Conservation (phyloP, 2,888 invertebrate genomes). For the Drosophila borborema region DNA sequence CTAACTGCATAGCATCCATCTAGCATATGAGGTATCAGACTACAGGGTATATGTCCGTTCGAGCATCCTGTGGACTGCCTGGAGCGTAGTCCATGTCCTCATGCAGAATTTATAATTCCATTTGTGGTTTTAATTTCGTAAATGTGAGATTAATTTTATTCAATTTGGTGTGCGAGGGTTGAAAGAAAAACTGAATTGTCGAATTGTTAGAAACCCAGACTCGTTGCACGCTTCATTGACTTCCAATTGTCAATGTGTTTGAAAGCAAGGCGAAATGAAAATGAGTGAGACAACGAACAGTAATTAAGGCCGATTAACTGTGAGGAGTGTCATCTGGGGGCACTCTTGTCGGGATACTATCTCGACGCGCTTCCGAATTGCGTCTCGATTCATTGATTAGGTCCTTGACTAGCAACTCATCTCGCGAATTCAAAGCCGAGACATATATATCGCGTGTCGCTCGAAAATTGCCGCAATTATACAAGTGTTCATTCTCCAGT, state of each 20-base stretch:
- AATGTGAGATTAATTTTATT: conserved; percentile 81
- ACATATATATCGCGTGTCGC: conserved; percentile 98
- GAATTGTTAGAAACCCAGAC: conserved; percentile 7
- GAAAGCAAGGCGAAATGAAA: not conserved
- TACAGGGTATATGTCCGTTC: conserved; percentile 1
- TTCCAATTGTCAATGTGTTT: conserved; percentile 46
- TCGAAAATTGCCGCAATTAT: conserved; percentile 98
- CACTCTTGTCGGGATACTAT: no score
- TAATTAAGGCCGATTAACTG: conserved; percentile 11
- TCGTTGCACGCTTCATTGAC: conserved; percentile 58
- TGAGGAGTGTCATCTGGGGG: not conserved
- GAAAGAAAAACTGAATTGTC: not conserved
- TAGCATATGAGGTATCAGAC: not conserved
- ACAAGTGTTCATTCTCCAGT: conserved; percentile 98
- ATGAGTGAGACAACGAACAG: conserved; percentile 5
- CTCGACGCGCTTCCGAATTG: not conserved
- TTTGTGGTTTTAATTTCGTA: conserved; percentile 81
- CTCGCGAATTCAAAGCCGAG: conserved; percentile 92
- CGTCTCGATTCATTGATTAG: conserved; percentile 94
- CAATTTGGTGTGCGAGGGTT: conserved; percentile 56
- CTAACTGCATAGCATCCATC: not conserved
- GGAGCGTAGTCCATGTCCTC: conserved; percentile 25
- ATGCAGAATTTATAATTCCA: conserved; percentile 80
- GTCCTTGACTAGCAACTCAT: conserved; percentile 92
- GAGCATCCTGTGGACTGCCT: not conserved